These are phyloP conservation scores for Linnaemya tessellans DNA, from an alignment of 2,888 invertebrate genomes.

Conservation along the genomic window DNA sequence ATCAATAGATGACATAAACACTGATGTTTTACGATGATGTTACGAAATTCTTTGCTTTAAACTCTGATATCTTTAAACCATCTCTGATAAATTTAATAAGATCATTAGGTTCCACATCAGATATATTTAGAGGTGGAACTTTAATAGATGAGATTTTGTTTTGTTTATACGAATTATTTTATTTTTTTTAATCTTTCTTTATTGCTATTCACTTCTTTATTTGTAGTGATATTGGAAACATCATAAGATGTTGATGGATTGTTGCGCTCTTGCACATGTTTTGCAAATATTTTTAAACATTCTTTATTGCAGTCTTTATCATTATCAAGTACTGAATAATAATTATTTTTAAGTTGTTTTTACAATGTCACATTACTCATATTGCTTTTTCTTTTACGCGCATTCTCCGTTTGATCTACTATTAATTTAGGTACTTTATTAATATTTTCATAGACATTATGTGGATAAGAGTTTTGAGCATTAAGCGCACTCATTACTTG, in stretches of 20 bases:
- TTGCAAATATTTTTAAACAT: background rate
- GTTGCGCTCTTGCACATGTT: background rate
- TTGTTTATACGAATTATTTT: no score
- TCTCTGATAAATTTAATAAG: background rate
- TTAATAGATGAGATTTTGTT: no score
- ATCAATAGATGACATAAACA: background rate
- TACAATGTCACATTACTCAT: background rate
- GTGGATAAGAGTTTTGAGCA: background rate
- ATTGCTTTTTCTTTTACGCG: background rate
- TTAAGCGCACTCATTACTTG: background rate
- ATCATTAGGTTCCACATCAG: conserved; percentile 3
- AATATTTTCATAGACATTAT: background rate
- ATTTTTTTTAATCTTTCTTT: no score
- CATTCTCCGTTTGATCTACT: no score
- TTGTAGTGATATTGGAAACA: background rate
- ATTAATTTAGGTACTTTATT: background rate
- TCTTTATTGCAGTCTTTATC: conserved; percentile 1
- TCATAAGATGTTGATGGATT: background rate
- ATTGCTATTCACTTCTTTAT: background rate
- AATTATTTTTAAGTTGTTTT: background rate
- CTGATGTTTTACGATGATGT: background rate
- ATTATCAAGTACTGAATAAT: background rate
- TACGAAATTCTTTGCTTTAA: conserved; percentile 4
- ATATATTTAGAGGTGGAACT: conserved; percentile 1
- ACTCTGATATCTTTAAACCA: background rate